phyloP scores from a whole-genome alignment of 2,113 vertebrate genomes.

The Uria lomvia region DNA sequence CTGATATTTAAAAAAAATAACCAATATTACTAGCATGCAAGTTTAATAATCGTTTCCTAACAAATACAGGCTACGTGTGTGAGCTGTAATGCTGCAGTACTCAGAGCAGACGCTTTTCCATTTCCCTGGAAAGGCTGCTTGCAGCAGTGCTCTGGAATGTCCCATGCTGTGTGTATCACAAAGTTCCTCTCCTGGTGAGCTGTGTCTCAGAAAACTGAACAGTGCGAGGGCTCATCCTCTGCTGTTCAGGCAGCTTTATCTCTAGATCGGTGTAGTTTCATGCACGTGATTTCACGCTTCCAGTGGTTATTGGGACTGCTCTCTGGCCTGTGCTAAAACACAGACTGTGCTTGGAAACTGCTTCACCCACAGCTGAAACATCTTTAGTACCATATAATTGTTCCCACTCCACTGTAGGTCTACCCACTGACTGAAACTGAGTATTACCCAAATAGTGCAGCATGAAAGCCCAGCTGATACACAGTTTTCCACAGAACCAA shows the following conservation, averaged over 20 bases:
- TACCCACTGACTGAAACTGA: not conserved
- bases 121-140: not conserved
- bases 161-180: rapidly evolving
- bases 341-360: not conserved
- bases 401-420: not conserved
- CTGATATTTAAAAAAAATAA: not conserved
- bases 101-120: not conserved
- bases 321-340: not conserved
- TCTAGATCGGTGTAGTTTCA: not conserved
- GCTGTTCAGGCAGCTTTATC: not conserved
- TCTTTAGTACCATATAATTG: not conserved
- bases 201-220: not conserved
- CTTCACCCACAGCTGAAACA: not conserved
- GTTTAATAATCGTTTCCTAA: not conserved
- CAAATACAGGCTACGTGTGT: not conserved
- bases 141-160: not conserved
- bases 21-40: not conserved
- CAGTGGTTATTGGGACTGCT: not conserved
- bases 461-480: not conserved
- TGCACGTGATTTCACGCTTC: not conserved
- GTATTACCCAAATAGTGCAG: not conserved
- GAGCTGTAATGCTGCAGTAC: not conserved
- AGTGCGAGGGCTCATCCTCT: rapidly evolving
- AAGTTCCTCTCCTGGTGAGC: not conserved
- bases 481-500: not conserved